A percentile compares a stretch with the other conserved stretches of the same genome.
These are phyloP conservation scores for Lophotriccus pileatus DNA, from an alignment of 2,797 vertebrate genomes.

Conservation along the genomic window DNA sequence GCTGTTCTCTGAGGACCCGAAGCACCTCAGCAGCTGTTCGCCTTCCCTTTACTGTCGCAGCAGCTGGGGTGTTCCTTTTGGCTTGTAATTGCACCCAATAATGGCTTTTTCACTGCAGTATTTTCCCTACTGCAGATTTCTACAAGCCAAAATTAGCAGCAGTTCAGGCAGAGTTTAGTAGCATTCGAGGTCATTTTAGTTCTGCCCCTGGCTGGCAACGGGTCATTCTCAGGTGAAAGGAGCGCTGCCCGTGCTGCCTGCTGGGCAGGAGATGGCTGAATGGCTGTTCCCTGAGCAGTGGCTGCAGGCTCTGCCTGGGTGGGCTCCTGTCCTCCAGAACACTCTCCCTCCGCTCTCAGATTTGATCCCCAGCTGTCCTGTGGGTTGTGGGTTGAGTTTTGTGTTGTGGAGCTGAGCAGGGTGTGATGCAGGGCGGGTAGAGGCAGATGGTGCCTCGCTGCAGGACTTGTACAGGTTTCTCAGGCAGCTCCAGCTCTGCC, in stretches of 20 bases:
- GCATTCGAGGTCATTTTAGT: neutral
- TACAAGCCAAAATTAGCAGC: conserved; percentile 13
- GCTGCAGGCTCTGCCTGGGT: neutral
- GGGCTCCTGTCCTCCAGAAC: neutral
- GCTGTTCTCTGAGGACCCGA: neutral
- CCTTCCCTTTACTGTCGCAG: neutral
- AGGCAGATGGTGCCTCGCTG: fast-evolving
- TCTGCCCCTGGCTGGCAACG: neutral
- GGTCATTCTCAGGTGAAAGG: neutral
- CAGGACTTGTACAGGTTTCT: neutral
- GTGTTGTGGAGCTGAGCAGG: neutral
- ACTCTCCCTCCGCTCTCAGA: neutral
- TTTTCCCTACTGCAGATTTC: neutral
- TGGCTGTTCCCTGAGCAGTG: fast-evolving
- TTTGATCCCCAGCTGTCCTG: neutral
- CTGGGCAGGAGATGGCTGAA: neutral
- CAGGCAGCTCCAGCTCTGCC: neutral
- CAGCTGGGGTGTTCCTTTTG: neutral
- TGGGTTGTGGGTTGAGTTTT: neutral
- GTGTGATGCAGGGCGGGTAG: fast-evolving
- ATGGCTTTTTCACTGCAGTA: neutral
- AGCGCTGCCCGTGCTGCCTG: neutral
- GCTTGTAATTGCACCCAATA: neutral
- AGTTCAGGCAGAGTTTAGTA: conserved; percentile 29
- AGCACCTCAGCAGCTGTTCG: fast-evolving